Percentiles rank a stretch among this genome's conserved stretches.
These are phyloP conservation scores for Mycetomoellerius zeteki DNA, from an alignment of 1,140 invertebrate species.

Conservation along the genomic window DNA sequence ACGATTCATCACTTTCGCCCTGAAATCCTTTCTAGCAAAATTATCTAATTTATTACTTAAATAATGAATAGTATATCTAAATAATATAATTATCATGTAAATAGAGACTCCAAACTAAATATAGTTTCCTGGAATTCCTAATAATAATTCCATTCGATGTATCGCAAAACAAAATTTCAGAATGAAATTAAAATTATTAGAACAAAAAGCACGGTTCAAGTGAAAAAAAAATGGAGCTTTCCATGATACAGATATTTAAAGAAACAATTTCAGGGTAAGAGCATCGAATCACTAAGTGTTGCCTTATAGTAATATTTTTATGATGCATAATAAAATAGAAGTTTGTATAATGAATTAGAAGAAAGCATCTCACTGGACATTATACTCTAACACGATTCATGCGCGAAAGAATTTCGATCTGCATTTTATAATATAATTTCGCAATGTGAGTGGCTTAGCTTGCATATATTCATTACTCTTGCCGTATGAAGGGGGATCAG, in stretches of 20 bases:
- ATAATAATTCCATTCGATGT: neutral
- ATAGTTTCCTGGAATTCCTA: neutral
- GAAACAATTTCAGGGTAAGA: neutral
- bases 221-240: neutral
- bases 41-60: neutral
- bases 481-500: conserved; percentile 41
- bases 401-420: conserved; percentile 14
- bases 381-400: conserved; percentile 43
- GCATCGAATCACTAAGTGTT: neutral
- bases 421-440: conserved; percentile 57
- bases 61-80: neutral
- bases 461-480: conserved; percentile 71
- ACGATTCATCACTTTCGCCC: neutral
- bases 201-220: neutral
- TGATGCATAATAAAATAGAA: conserved; percentile 1
- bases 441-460: conserved; percentile 42
- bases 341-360: conserved; percentile 21
- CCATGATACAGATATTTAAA: neutral
- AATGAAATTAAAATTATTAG: neutral
- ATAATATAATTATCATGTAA: conserved; percentile 8
- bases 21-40: neutral
- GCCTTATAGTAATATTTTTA: conserved; percentile 31
- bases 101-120: neutral
- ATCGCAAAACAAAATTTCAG: neutral
- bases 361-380: conserved; percentile 27